Percentiles rank a stretch among this genome's conserved stretches.
Evolutionary conservation across 2,888 invertebrate genomes (phyloP).

Genomic region (Drosophila antonietae): DNA sequence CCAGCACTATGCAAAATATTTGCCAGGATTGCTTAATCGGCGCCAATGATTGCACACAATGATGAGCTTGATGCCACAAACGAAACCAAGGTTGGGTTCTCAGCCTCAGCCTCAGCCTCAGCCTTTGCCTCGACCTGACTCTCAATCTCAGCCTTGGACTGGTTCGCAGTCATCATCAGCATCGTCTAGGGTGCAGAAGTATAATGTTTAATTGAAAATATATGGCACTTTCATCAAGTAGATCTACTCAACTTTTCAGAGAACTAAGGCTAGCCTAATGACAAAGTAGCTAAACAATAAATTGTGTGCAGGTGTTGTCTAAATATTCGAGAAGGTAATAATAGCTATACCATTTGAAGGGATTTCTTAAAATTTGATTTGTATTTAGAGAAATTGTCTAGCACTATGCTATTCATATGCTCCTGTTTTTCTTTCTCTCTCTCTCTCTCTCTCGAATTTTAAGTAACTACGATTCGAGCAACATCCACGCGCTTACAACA

Average conservation of each 20-base stretch:
- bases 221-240: slow-evolving; percentile 70
- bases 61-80: slow-evolving; percentile 33
- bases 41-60: slow-evolving; percentile 72
- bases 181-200: slow-evolving; percentile 58
- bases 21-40: slow-evolving; percentile 70
- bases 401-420: no score
- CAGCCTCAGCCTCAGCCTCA: not conserved
- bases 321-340: not conserved
- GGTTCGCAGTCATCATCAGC: slow-evolving; percentile 9
- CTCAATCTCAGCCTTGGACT: not conserved
- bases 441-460: no score
- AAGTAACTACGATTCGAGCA: no score
- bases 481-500: not conserved
- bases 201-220: slow-evolving; percentile 74
- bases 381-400: no score
- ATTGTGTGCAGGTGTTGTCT: not conserved
- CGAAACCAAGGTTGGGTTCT: slow-evolving; percentile 39
- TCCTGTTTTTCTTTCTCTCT: not conserved
- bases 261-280: slow-evolving; percentile 12
- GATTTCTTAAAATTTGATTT: no score
- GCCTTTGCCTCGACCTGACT: not conserved
- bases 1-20: slow-evolving; percentile 46
- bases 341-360: no score
- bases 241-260: slow-evolving; percentile 21
- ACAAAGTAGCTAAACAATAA: not conserved